Percentiles rank a stretch among this genome's conserved stretches.
phyloP scores from a whole-genome alignment of 1,140 invertebrate species.

The Drosophila insularis region DNA sequence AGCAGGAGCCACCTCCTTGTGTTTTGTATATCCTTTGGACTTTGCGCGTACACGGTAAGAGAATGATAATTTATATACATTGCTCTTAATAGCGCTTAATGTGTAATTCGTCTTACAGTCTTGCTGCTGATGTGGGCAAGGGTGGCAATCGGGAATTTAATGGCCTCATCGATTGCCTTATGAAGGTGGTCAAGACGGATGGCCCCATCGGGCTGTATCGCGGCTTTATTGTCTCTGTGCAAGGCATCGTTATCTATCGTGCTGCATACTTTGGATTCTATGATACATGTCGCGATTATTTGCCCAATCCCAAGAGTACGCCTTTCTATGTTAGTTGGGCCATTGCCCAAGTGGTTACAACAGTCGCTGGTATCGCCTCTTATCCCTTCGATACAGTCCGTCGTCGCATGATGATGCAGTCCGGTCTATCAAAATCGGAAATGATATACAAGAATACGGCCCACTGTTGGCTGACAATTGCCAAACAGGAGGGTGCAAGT shows the following conservation, averaged over 20 bases:
- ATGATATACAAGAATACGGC: constrained; percentile 91
- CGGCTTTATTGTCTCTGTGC: constrained; percentile 95
- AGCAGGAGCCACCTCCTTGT: constrained; percentile 95
- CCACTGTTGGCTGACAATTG: constrained; percentile 89
- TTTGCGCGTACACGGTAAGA: constrained; percentile 91
- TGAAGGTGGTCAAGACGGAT: constrained; percentile 93
- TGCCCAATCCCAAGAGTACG: constrained; percentile 92
- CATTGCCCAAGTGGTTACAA: constrained; percentile 89
- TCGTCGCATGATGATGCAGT: constrained; percentile 97
- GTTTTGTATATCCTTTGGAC: constrained; percentile 97
- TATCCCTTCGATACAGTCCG: constrained; percentile 97
- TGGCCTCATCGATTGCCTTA: constrained; percentile 92
- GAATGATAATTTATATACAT: background rate
- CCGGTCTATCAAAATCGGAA: constrained; percentile 87
- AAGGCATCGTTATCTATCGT: constrained; percentile 93
- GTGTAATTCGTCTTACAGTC: constrained; percentile 48
- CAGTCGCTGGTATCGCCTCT: constrained; percentile 92
- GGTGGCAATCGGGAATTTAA: constrained; percentile 91
- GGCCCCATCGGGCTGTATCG: constrained; percentile 93
- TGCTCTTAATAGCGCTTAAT: background rate
- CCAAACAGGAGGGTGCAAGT: constrained; percentile 86
- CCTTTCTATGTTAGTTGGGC: constrained; percentile 84
- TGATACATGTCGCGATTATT: constrained; percentile 90
- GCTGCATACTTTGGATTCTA: constrained; percentile 95
- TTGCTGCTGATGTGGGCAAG: constrained; percentile 93